Conservation (phyloP, 2,797 vertebrate species). For the Echiichthys vipera region DNA sequence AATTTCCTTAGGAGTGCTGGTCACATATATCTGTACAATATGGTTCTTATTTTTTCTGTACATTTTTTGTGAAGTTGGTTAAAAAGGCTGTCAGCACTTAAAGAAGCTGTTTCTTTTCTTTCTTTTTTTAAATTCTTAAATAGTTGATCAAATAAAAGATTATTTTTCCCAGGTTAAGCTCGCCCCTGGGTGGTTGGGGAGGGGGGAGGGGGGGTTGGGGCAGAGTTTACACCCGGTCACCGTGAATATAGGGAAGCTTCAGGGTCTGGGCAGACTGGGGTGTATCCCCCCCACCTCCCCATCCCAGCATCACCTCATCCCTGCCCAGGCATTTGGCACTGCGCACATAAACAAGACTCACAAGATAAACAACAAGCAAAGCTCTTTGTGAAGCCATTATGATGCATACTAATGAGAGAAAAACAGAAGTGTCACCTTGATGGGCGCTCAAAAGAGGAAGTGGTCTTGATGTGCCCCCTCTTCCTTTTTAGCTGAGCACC, state of each 20-base stretch:
- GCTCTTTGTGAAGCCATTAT: conserved; percentile 98
- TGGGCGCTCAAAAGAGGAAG: conserved; percentile 78
- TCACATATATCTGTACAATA: conserved; percentile 99
- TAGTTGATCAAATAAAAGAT: conserved; percentile 93
- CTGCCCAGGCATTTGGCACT: conserved; percentile 94
- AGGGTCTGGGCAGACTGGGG: conserved; percentile 85
- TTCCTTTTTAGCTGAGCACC: conserved; percentile 81
- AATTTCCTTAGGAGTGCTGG: conserved; percentile 99
- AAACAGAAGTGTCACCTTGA: conserved; percentile 93
- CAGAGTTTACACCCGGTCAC: conserved; percentile 80
- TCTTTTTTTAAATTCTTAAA: conserved; percentile 73
- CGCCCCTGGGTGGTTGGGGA: conserved; percentile 74
- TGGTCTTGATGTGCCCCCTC: conserved; percentile 70
- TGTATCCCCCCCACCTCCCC: conserved; percentile 67
- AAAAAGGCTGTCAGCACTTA: conserved; percentile 99
- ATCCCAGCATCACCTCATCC: conserved; percentile 66
- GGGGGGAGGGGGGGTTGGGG: conserved; percentile 30
- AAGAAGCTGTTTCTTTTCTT: conserved; percentile 94
- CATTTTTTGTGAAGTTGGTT: conserved; percentile 98
- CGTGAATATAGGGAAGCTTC: conserved; percentile 88
- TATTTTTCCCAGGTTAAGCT: conserved; percentile 87
- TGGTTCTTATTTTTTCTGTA: conserved; percentile 94
- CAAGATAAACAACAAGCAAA: conserved; percentile 99
- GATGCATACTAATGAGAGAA: conserved; percentile 99
- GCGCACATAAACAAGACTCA: conserved; percentile 99